phyloP scores from a whole-genome alignment of 2,113 vertebrate genomes.

The Heterotilapia buettikoferi region DNA sequence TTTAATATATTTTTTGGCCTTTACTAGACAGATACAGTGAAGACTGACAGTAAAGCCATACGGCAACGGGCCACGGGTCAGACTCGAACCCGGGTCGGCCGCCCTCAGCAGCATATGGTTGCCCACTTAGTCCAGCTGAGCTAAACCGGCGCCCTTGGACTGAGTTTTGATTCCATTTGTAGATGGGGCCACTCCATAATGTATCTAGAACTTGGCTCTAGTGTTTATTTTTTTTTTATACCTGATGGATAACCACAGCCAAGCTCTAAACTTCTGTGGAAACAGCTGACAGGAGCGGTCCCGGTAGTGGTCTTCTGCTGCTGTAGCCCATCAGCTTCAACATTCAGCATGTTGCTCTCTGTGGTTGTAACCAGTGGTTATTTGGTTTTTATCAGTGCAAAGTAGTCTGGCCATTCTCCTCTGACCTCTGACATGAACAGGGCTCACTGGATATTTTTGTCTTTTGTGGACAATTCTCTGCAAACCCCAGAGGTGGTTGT shows the following conservation, averaged over 20 bases:
- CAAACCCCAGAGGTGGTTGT: background rate
- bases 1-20: background rate
- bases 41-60: background rate
- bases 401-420: background rate
- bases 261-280: background rate
- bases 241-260: background rate
- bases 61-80: fast-evolving
- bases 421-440: background rate
- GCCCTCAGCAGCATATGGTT: background rate
- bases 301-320: background rate
- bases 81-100: fast-evolving
- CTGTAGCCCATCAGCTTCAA: background rate
- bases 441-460: background rate
- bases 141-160: fast-evolving
- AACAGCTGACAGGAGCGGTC: background rate
- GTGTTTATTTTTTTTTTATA: background rate
- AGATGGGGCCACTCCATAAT: background rate
- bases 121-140: fast-evolving
- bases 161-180: background rate
- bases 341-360: background rate
- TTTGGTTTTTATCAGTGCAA: background rate
- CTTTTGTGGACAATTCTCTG: background rate
- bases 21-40: background rate
- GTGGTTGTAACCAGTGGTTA: background rate
- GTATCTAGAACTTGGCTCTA: background rate